A percentile compares a stretch with the other conserved stretches of the same genome.
Conservation (phyloP, 2,888 invertebrate species). For the Liopterus haemorrhoidalis region DNA sequence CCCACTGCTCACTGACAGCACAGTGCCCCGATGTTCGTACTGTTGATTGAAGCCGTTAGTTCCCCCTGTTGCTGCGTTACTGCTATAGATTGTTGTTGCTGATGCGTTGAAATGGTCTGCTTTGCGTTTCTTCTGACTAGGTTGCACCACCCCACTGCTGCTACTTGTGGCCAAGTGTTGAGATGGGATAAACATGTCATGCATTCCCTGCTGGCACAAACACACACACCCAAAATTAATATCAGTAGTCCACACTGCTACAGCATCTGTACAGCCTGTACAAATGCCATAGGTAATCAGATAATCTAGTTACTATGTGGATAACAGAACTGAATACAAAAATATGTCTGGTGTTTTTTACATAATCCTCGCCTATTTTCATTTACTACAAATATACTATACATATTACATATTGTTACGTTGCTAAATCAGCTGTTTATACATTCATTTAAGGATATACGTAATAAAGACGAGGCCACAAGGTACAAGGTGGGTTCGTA, state of each 20-base stretch:
- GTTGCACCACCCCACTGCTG: constrained; percentile 44
- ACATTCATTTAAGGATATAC: constrained; percentile 17
- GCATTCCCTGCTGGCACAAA: too few relatives aligned
- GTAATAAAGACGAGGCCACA: constrained; percentile 38
- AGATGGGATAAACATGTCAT: constrained; percentile 78
- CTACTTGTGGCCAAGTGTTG: constrained; percentile 52
- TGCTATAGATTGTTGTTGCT: constrained; percentile 29
- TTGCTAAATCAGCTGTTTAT: too few relatives aligned
- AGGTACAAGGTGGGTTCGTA: constrained; percentile 34
- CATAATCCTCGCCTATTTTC: too few relatives aligned
- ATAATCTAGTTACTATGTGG: constrained; percentile 23
- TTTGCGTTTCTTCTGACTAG: constrained; percentile 43
- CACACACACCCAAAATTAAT: too few relatives aligned
- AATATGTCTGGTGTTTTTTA: too few relatives aligned
- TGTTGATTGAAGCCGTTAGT: constrained; percentile 46
- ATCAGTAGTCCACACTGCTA: too few relatives aligned
- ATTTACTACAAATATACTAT: too few relatives aligned
- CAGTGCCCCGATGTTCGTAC: constrained; percentile 43
- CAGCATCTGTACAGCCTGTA: constrained; percentile 8
- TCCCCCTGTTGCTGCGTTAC: constrained; percentile 29
- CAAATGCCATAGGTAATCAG: too few relatives aligned
- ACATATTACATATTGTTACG: too few relatives aligned
- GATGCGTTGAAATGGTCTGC: constrained; percentile 37
- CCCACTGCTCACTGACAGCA: constrained; percentile 46
- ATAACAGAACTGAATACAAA: constrained; percentile 14